Percentiles rank a stretch among this genome's conserved stretches.
phyloP scores from a whole-genome alignment of 1,140 invertebrate genomes.

The Polyergus mexicanus region DNA sequence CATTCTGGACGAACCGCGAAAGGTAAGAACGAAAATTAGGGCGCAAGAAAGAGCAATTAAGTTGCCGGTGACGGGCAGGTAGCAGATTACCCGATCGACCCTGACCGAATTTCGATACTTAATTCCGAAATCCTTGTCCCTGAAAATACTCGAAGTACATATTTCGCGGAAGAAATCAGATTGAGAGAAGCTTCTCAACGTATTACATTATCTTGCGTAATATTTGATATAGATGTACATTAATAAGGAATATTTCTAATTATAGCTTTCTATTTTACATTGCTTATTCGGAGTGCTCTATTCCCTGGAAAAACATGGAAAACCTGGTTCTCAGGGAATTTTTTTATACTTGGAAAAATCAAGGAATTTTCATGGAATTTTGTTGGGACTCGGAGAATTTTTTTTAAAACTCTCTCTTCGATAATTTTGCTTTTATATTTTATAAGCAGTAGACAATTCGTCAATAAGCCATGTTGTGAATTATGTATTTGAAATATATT shows the following conservation, averaged over 20 bases:
- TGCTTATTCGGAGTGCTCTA: neutral
- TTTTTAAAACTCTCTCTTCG: too few relatives aligned
- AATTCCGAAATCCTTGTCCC: neutral
- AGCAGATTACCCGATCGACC: constrained; percentile 64
- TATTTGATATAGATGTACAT: neutral
- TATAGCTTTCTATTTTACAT: neutral
- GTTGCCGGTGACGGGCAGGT: constrained; percentile 55
- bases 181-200: neutral
- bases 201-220: neutral
- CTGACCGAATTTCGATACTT: constrained; percentile 70
- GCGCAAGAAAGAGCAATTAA: constrained; percentile 64
- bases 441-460: too few relatives aligned
- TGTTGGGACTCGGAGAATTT: too few relatives aligned
- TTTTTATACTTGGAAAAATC: too few relatives aligned
- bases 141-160: neutral
- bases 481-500: too few relatives aligned
- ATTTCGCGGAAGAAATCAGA: neutral
- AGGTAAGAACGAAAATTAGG: constrained; percentile 64
- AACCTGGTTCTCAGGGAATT: too few relatives aligned
- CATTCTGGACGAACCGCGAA: constrained; percentile 31
- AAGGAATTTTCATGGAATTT: too few relatives aligned
- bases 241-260: neutral
- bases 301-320: too few relatives aligned
- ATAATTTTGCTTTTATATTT: too few relatives aligned
- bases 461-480: too few relatives aligned